These are phyloP conservation scores for Bothrops jararaca DNA, from an alignment of 2,113 vertebrate genomes.

Conservation along the genomic window DNA sequence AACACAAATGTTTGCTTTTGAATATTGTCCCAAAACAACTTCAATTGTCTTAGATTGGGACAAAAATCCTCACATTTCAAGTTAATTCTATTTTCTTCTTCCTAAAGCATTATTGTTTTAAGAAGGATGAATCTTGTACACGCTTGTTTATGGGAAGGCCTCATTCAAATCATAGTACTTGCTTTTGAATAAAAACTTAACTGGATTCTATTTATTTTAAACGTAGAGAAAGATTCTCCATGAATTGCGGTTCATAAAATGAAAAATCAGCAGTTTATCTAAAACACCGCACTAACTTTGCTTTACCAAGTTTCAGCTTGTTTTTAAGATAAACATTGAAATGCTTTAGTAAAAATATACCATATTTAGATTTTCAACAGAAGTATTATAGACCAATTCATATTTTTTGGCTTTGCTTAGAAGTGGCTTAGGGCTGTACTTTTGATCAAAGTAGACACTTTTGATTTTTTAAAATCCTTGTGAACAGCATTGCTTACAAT, in stretches of 20 bases:
- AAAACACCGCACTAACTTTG: constrained; percentile 37
- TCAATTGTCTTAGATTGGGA: constrained; percentile 12
- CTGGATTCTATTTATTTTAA: constrained; percentile 25
- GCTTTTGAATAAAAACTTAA: neutral
- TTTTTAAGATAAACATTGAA: constrained; percentile 40
- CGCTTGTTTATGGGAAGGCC: neutral
- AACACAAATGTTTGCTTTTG: constrained; percentile 41
- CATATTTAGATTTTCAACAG: neutral
- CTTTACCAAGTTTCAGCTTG: constrained; percentile 43
- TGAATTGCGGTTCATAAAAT: constrained; percentile 39
- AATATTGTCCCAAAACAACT: constrained; percentile 44
- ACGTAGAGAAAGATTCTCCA: constrained; percentile 36
- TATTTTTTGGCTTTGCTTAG: constrained; percentile 7
- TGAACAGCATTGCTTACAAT: constrained; percentile 4
- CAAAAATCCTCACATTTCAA: constrained; percentile 41
- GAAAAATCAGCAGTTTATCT: constrained; percentile 40
- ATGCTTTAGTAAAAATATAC: constrained; percentile 43
- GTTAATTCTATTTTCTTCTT: constrained; percentile 7
- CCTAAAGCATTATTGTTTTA: constrained; percentile 37
- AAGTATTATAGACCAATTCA: constrained; percentile 7
- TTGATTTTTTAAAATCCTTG: neutral
- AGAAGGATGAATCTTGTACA: neutral
- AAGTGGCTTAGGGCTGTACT: constrained; percentile 22
- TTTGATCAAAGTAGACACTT: neutral
- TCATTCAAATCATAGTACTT: neutral